Evolutionary conservation across 2,113 vertebrate genomes (phyloP).

Genomic region (Cheirogaleus medius): DNA sequence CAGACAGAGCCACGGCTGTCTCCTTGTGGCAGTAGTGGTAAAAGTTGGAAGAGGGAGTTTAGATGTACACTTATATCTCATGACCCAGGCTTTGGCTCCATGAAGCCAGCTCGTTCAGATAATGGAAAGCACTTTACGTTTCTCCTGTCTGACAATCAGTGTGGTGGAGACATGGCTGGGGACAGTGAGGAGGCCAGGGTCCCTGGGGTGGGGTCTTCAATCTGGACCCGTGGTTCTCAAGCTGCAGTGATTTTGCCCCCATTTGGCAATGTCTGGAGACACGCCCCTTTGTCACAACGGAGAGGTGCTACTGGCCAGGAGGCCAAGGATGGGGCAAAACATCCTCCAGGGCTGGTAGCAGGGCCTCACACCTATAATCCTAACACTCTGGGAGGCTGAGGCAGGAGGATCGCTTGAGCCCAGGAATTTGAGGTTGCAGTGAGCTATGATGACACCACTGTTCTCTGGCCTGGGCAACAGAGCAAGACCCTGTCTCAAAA

Average conservation of each 20-base stretch:
- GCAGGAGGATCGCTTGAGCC: too few species aligned
- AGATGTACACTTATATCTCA: not conserved
- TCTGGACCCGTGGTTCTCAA: not conserved
- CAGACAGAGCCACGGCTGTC: accelerated
- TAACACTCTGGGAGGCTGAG: too few species aligned
- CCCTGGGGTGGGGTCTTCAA: too few species aligned
- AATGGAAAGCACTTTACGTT: not conserved
- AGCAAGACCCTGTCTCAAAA: too few species aligned
- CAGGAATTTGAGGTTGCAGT: too few species aligned
- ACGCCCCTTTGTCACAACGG: not conserved
- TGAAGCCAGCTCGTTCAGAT: accelerated
- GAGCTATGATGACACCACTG: too few species aligned
- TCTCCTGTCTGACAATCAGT: not conserved
- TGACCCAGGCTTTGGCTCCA: not conserved
- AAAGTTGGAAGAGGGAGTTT: not conserved
- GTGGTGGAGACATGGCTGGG: too few species aligned
- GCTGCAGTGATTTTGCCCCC: not conserved
- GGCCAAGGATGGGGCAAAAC: too few species aligned
- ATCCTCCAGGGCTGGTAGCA: not conserved
- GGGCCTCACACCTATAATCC: too few species aligned
- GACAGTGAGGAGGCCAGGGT: not conserved
- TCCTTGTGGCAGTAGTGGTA: accelerated
- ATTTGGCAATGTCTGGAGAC: not conserved
- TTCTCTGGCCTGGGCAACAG: too few species aligned
- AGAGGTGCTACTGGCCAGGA: not conserved